phyloP scores from a whole-genome alignment of 2,888 invertebrate species.

The Clivina fossor region DNA sequence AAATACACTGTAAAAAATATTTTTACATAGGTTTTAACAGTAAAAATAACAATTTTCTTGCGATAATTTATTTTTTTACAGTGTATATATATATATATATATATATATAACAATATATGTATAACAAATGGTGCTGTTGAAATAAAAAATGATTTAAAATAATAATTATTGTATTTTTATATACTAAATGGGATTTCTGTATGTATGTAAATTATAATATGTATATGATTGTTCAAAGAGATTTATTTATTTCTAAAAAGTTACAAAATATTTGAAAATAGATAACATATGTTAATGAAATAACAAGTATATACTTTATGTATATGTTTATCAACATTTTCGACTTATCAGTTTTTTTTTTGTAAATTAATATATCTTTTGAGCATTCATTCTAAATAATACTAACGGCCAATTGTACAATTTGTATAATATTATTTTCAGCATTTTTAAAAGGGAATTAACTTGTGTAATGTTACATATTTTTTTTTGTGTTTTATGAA shows the following conservation, averaged over 20 bases:
- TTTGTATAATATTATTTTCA: constrained; percentile 24
- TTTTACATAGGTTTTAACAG: no score
- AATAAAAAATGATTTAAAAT: neutral
- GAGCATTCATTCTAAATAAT: no score
- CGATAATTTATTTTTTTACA: no score
- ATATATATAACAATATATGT: constrained; percentile 5
- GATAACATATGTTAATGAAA: neutral
- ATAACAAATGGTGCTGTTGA: constrained; percentile 7
- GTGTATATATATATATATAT: no score
- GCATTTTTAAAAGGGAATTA: no score
- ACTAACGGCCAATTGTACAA: no score
- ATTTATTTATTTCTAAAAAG: constrained; percentile 8
- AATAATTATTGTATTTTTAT: constrained; percentile 6
- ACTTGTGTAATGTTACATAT: constrained; percentile 16
- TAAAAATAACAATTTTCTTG: no score
- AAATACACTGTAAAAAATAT: neutral
- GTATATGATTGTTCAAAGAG: constrained; percentile 16
- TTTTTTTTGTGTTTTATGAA: constrained; percentile 21
- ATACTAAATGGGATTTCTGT: constrained; percentile 21
- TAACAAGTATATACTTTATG: no score
- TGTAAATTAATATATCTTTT: no score
- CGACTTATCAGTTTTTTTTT: no score
- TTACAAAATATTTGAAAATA: neutral
- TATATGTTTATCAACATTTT: no score
- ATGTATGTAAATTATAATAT: constrained; percentile 8